phyloP scores from a whole-genome alignment of 2,113 vertebrate species.

The Gambusia holbrooki region DNA sequence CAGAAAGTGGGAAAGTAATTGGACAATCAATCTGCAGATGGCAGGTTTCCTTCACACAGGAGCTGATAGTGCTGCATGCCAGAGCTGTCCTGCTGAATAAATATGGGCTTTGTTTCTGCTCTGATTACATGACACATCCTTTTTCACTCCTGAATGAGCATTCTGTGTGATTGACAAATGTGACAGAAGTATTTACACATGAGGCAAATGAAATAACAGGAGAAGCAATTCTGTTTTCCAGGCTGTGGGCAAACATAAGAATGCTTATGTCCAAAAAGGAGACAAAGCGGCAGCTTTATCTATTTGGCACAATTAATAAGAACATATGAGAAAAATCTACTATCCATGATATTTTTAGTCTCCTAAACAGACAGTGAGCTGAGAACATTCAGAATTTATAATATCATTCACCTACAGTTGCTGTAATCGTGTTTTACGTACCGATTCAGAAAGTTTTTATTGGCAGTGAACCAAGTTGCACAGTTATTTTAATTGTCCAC shows the following conservation, averaged over 20 bases:
- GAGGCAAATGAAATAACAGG: neutral
- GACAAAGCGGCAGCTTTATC: neutral
- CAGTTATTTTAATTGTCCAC: neutral
- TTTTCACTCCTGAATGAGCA: slow-evolving; percentile 11
- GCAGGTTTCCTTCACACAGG: slow-evolving; percentile 49
- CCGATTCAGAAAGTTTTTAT: neutral
- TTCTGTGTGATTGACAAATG: slow-evolving; percentile 12
- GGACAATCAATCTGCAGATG: slow-evolving; percentile 54
- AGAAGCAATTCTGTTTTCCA: neutral
- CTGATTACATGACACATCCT: slow-evolving; percentile 21
- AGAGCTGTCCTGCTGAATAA: slow-evolving; percentile 2
- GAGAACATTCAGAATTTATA: neutral
- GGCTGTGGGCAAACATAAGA: neutral
- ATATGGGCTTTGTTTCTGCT: slow-evolving; percentile 15
- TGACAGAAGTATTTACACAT: slow-evolving; percentile 7
- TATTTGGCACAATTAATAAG: neutral
- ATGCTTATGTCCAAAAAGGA: neutral
- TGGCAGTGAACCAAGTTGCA: too few relatives aligned
- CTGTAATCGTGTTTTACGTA: neutral
- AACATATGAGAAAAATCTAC: neutral
- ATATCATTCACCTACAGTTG: neutral
- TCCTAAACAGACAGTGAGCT: neutral
- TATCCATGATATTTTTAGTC: neutral
- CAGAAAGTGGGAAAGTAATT: slow-evolving; percentile 48
- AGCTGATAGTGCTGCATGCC: slow-evolving; percentile 27